Percentiles rank a stretch among this genome's conserved stretches.
Conservation (phyloP, 1,140 invertebrate species). For the Phymorhynchus buccinoides region DNA sequence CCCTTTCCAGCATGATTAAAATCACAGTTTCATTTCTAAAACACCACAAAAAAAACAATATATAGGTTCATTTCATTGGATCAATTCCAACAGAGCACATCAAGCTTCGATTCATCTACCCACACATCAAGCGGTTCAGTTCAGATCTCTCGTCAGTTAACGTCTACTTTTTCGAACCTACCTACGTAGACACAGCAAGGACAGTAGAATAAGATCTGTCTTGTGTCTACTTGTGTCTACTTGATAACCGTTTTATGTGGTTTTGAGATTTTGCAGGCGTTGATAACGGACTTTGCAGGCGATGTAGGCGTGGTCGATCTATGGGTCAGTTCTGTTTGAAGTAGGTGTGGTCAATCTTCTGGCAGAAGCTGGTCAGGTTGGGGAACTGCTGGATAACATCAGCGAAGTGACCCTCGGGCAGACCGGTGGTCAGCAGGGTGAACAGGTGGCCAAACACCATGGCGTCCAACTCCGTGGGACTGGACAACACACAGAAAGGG, state of each 20-base stretch:
- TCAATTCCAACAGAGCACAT: no score
- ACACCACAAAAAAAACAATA: no score
- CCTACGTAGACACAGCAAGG: no score
- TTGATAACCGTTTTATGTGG: not conserved
- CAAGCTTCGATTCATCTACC: no score
- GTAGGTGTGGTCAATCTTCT: constrained; percentile 84
- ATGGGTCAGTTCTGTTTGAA: constrained; percentile 37
- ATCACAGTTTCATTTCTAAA: no score
- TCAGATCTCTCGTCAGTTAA: no score
- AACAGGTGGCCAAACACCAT: constrained; percentile 97
- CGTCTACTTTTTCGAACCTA: no score
- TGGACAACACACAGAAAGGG: constrained; percentile 44
- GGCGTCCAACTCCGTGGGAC: constrained; percentile 92
- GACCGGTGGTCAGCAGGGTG: constrained; percentile 88
- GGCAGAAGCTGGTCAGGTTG: constrained; percentile 83
- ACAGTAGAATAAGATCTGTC: no score
- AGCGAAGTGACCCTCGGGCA: constrained; percentile 84
- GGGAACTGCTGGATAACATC: constrained; percentile 82
- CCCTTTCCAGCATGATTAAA: no score
- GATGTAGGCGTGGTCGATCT: not conserved
- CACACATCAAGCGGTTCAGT: no score
- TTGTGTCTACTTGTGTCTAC: not conserved
- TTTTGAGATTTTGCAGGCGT: not conserved
- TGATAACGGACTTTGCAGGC: not conserved
- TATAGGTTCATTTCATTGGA: no score